phyloP scores from a whole-genome alignment of 2,888 invertebrate genomes.

The Amiota mariae region DNA sequence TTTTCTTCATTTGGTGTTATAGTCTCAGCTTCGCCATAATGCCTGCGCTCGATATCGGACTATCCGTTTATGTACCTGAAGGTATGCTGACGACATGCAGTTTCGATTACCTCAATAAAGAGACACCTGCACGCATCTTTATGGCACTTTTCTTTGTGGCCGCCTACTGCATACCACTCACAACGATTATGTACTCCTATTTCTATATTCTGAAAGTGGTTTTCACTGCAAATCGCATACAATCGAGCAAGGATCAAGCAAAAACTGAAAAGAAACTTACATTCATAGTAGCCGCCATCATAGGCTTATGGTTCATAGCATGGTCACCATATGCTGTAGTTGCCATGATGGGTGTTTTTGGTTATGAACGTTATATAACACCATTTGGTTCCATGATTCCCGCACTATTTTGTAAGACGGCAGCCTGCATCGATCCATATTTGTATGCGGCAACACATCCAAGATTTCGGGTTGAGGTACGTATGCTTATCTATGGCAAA shows the following conservation, averaged over 20 bases:
- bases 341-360: slow-evolving; percentile 82
- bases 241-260: slow-evolving; percentile 78
- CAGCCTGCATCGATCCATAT: slow-evolving; percentile 87
- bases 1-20: slow-evolving; percentile 82
- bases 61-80: slow-evolving; percentile 86
- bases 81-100: slow-evolving; percentile 89
- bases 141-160: slow-evolving; percentile 84
- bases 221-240: slow-evolving; percentile 75
- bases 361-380: slow-evolving; percentile 78
- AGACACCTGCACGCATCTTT: slow-evolving; percentile 78
- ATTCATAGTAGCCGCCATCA: slow-evolving; percentile 80
- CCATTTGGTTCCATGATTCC: slow-evolving; percentile 84
- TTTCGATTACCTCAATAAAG: slow-evolving; percentile 87
- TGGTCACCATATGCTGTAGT: slow-evolving; percentile 89
- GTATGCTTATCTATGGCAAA: slow-evolving; percentile 62
- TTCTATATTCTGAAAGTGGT: slow-evolving; percentile 81
- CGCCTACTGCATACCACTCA: slow-evolving; percentile 84
- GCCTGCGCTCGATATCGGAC: slow-evolving; percentile 81
- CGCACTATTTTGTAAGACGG: slow-evolving; percentile 86
- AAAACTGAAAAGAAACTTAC: slow-evolving; percentile 84
- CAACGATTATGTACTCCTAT: slow-evolving; percentile 83
- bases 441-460: slow-evolving; percentile 87
- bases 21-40: slow-evolving; percentile 81
- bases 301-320: slow-evolving; percentile 83
- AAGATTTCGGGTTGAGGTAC: slow-evolving; percentile 79